A percentile compares a stretch with the other conserved stretches of the same genome.
phyloP scores from a whole-genome alignment of 2,113 vertebrate species.

The Brachyistius frenatus region DNA sequence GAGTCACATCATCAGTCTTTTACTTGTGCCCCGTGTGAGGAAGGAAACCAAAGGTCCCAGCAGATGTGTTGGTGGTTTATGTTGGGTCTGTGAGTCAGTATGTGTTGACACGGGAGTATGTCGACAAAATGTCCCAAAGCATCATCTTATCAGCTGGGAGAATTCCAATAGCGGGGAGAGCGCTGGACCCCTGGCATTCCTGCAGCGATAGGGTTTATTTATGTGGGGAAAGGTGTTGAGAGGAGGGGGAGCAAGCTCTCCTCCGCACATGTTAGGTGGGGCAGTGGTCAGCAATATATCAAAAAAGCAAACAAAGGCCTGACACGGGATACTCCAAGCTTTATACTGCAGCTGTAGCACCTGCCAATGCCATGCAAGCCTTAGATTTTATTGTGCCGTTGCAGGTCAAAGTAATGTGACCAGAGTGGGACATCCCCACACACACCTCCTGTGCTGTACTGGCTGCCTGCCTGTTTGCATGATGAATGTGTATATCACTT shows the following conservation, averaged over 20 bases:
- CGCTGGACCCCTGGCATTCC: conserved; percentile 70
- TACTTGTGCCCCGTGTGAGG: conserved; percentile 53
- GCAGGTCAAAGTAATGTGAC: conserved; percentile 61
- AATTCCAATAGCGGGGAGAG: conserved; percentile 67
- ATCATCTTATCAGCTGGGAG: conserved; percentile 72
- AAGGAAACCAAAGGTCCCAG: conserved; percentile 32
- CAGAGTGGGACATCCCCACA: conserved; percentile 13
- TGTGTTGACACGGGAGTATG: conserved; percentile 67
- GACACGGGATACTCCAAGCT: conserved; percentile 75
- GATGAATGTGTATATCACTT: conserved; percentile 60
- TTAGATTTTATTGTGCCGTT: conserved; percentile 49
- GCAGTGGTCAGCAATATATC: conserved; percentile 78
- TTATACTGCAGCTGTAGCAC: conserved; percentile 71
- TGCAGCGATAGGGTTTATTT: conserved; percentile 80
- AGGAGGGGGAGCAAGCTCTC: conserved; percentile 58
- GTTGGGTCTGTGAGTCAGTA: conserved; percentile 51
- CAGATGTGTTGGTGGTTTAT: conserved; percentile 67
- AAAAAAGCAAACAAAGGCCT: conserved; percentile 81
- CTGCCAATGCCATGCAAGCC: conserved; percentile 81
- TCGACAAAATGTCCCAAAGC: conserved; percentile 60
- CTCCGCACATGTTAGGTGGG: conserved; percentile 77
- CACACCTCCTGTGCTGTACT: conserved; percentile 13
- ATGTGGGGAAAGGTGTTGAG: conserved; percentile 80
- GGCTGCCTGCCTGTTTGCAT: conserved; percentile 9
- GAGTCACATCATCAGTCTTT: conserved; percentile 50